Evolutionary conservation across 2,113 vertebrate species (phyloP).

Genomic region (Scomber japonicus): DNA sequence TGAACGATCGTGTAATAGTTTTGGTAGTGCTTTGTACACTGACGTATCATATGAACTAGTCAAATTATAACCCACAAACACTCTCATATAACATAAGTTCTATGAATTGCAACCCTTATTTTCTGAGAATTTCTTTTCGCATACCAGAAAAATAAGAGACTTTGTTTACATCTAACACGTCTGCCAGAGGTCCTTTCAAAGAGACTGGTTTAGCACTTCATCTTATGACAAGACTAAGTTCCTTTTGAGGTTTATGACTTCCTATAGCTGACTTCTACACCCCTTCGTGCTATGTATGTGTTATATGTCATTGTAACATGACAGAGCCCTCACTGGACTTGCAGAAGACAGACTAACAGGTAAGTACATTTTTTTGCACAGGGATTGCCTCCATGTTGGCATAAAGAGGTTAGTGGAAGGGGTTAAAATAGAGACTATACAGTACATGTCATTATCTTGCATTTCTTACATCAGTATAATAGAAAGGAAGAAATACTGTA

Average conservation of each 20-base stretch:
- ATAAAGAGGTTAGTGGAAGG: not conserved
- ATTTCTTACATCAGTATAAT: not conserved
- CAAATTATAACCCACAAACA: not conserved
- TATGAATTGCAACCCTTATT: not conserved
- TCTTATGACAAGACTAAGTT: slow-evolving; percentile 9
- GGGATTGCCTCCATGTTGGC: not conserved
- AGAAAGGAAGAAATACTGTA: not conserved
- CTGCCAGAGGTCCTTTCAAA: not conserved
- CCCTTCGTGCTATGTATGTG: not conserved
- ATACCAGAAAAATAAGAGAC: not conserved
- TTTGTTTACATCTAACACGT: not conserved
- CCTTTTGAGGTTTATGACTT: slow-evolving; percentile 57
- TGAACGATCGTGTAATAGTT: no score
- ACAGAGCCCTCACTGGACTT: not conserved
- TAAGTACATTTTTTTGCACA: not conserved
- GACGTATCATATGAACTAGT: not conserved
- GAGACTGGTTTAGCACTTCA: not conserved
- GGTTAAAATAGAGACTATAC: not conserved
- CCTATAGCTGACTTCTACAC: slow-evolving; percentile 27
- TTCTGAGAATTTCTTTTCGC: not conserved
- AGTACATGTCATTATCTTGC: not conserved
- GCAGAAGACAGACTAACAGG: slow-evolving; percentile 1
- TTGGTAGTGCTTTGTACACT: no score
- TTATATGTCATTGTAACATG: not conserved
- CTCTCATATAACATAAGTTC: no score